These are phyloP conservation scores for Phortica okadai DNA, from an alignment of 2,888 invertebrate genomes.

Conservation along the genomic window DNA sequence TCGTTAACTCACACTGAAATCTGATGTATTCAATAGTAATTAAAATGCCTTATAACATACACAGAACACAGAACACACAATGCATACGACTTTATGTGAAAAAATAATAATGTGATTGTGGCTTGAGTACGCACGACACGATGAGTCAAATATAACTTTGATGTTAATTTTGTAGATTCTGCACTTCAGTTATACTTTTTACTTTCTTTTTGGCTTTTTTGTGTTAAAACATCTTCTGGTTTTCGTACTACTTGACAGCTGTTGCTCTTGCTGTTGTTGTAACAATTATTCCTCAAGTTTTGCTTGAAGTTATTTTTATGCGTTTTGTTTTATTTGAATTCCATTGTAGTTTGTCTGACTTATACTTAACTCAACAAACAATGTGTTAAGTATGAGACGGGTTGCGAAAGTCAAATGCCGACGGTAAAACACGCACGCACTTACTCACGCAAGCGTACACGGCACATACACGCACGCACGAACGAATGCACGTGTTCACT, in stretches of 20 bases:
- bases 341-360: too few relatives aligned
- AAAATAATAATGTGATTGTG: too few relatives aligned
- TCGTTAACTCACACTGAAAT: too few relatives aligned
- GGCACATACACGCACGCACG: constrained; percentile 32
- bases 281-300: background rate
- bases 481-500: background rate
- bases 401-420: too few relatives aligned
- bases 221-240: background rate
- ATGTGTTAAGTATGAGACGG: too few relatives aligned
- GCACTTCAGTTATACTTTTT: background rate
- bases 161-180: background rate
- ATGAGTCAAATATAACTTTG: background rate
- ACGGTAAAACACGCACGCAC: background rate
- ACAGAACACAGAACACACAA: too few relatives aligned
- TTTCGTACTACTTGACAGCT: constrained; percentile 12
- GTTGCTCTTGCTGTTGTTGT: constrained; percentile 28
- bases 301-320: too few relatives aligned
- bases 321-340: too few relatives aligned
- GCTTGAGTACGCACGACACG: too few relatives aligned
- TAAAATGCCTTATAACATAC: too few relatives aligned
- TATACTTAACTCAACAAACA: too few relatives aligned
- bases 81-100: background rate
- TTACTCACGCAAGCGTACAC: constrained; percentile 7
- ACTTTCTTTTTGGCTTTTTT: background rate
- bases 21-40: too few relatives aligned